Evolutionary conservation across 2,888 invertebrate species (phyloP), one percentile per base, ranked within the genome.

Genomic region (Hydriomena furcata): DNA sequence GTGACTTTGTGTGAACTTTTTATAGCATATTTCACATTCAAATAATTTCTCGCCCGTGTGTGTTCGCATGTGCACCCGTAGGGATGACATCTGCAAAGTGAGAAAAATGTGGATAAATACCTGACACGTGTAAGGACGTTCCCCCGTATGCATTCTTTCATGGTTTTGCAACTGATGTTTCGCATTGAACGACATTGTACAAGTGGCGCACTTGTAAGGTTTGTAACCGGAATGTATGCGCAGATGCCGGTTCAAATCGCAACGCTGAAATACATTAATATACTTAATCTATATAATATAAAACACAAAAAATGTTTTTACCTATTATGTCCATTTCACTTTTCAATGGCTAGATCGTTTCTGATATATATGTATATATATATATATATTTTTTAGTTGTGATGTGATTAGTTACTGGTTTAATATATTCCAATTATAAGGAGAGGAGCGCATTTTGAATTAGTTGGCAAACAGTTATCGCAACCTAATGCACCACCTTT

Each of bases 111-210:
- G 0, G 27, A 47, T 43, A 47, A 47, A 46, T 48, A 60, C 91
- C 87, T 91, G 83, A 60, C 91, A 91, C 7, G 82, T 72, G 71
- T 85, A 91, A 0, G 91, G 91, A 36, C 91, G 77, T 70, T 91
- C 91, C 27, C 91, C 91, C 31, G 91, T 90, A 67, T 91, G 91
- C 88, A 91, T 91, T 51, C 90, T 68, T 74, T 89, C 89, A 73
- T 91, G 91, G 73, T 90, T 91, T 74, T 87, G 88, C 68, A 91
- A 76, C 76, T 91, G 91, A 62, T 91, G 91, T 69, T 91, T 91
- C 48, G 91, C 91, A 71, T 91, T 90, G 77, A 91, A 91, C 6
- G 90, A 88, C 91, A 91, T 91, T 27, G 89, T 78, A 67, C 91
- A 91, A 27, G 83, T 82, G 27, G 67, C 71, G 69, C 91, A 91